Evolutionary conservation across 2,888 invertebrate genomes (phyloP), one percentile per base, ranked within the genome.

Genomic region (Scrobipalpa costella): DNA sequence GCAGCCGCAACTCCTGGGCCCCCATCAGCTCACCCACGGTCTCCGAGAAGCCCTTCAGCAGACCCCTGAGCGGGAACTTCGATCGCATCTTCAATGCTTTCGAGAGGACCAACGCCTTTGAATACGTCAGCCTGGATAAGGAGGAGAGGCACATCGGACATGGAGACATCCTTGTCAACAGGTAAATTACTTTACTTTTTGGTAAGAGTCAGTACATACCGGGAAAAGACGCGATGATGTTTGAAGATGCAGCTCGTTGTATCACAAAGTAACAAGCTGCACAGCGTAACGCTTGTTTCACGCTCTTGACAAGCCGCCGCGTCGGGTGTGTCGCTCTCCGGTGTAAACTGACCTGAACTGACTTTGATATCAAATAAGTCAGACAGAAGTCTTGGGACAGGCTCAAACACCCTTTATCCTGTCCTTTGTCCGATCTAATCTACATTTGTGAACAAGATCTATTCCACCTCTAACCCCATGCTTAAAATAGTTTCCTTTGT

Each of bases 1-100:
- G 88, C 66, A 90, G 83, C 82, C 84, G 90, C 68, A 84, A 88
- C n/a, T 91, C 92, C 19, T 95, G 95, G 94, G 94, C 93, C 8
- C 94, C 94, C 7, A 91, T 92, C 66, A 89, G 93, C 63, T 92
- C 93, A 40, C 84, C 86, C 61, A 72, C 84, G 57, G 73, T 82
- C 65, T 82, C 85, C 66, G 75, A 80, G 63, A 88, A 84, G 80
- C 90, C 89, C 75, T 92, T 63, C 61, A 57, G 85, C 71, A 27
- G 55, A 2, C 55, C 55, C 34, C 34, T 55, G 33, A 55, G 55
- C 34, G 55, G 55, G 2, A 55, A 27, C 15, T 55, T 33, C 34
- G 92, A 92, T 73, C 80, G 92, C 64, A 92, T 92, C 76, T 92
- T 90, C 73, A 92, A 92, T 72, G 86, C 90, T 6, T 92, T 92